Evolutionary conservation across 2,797 vertebrate genomes (phyloP), one percentile per base, ranked within the genome.

Genomic region (Meriones psammophilus): DNA sequence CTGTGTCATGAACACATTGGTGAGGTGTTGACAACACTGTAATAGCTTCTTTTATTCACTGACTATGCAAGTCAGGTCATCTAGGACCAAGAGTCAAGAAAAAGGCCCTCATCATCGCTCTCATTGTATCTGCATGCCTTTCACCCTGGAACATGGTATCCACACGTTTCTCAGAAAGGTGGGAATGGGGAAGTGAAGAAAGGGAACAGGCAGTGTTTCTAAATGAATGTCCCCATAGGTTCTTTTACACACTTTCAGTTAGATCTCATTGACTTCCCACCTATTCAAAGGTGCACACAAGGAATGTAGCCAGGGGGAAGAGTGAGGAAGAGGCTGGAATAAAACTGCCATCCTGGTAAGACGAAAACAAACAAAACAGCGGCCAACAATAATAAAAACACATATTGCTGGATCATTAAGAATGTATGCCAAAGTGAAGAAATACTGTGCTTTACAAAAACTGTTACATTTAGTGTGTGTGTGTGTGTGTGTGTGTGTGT

Each of bases 121-220:
- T 62, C 79, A 56, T 12, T 92, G 14, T 5, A 56, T 88, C 36
- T 85, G 39, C 17, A 24, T 36, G 14, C 5, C 17, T 39, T 89
- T 80, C 54, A 28, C 7, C 33, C 30, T 79, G 18, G 46, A 66
- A 60, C 4, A 69, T 5, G n/a, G 58, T 10, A 26, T 88, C 36
- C 36, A 3, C 68, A 33, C 54, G 46, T 88, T 14, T 79, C 26
- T 81, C 46, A 74, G n/a, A 30, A 93, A 81, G n/a, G 78, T 28
- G 24, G 62, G 90, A 3, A 26, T 62, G 46, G 83, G 10, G n/a
- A 83, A n/a, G 95, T 85, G 62, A 68, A 30, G 95, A 76, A 91
- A 73, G 8, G 18, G 8, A 4, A 80, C 28, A 86, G 58, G 14
- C 4, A 50, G 30, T 4, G 28, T 60, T 8, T 77, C 42, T 89